Base-by-base conservation (phyloP, 1,140 invertebrate genomes). In the Mizuhopecten yessoensis region DNA sequence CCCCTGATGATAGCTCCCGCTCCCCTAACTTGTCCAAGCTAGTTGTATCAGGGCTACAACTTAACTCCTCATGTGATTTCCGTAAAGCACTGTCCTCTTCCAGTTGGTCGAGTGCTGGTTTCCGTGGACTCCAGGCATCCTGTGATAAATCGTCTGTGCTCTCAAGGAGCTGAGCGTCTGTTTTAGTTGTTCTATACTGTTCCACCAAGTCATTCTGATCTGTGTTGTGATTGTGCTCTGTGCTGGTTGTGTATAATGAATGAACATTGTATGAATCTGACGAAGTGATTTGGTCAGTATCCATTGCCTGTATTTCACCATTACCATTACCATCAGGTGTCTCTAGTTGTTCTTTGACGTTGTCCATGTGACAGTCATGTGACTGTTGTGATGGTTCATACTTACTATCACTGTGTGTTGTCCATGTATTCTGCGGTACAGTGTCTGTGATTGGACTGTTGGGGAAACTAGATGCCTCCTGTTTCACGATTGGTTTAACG, bases 111-210 rank as follows among this genome's bases (percentile, higher is more conserved):
- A 75, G 57, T 29, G n/a, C 57, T 7, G 57, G 57, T 75, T 75
- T 75, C 57, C 57, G 9, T 29, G 57, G 57, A 75, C 57, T 88
- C 90, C 90, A 92, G 34, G 88, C 88, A 36, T 92, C 92, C 34
- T 90, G 86, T 42, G 92, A 92, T 34, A 90, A 86, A 33, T 91
- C 91, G n/a, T 91, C 91, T 23, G 42, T 87, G 34, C 90, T 92
- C 34, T 92, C 92, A 42, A 91, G 89, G 34, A 91, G 42, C 42
- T 87, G 86, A 87, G 49, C 23, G 57, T 75, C 57, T 75, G 9
- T 75, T 2, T 17, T 75, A n/a, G 20, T n/a, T 75, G 57, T 75
- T 17, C 57, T 75, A 75, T 75, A 75, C 29, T 75, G 57, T 75
- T 75, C 57, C 29, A 75, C 0, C 23, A n/a, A 75, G 57, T 75